Evolutionary conservation across 2,797 vertebrate species (phyloP), one percentile per base, ranked within the genome.

Genomic region (Mycteria americana): DNA sequence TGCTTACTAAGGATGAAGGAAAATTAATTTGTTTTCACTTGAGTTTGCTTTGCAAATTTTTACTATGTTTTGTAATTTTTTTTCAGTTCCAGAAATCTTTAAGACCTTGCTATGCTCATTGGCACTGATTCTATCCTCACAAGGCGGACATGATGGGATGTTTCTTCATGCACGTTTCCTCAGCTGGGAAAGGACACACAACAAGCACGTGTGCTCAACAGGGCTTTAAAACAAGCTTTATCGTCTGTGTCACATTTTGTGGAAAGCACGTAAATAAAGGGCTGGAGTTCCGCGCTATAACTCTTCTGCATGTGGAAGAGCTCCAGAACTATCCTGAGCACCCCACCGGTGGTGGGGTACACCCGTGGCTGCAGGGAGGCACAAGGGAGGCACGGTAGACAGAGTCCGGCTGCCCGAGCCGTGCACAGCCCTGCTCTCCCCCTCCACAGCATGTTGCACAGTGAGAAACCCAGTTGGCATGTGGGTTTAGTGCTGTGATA

Each of bases 401-500:
- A 64, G 22, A 59, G 31, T 23, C 18, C 8, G 2, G 59, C 45
- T 73, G 31, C 33, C 23, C 0, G 0, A 68, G 45, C 19, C 54
- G 24, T 6, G 13, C 9, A 8, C 27, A 56, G 45, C 11, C 18
- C 33, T 22, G 21, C 30, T 46, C 22, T 39, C 5, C 31, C 17
- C 6, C 31, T n/a, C 35, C 18, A 28, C 9, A 13, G 18, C 0
- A 0, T 11, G 21, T 13, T 46, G 28, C 23, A 35, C 15, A 41
- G 14, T 7, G 22, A 30, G 11, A 4, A 68, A 12, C 24, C 5
- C 51, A 37, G 25, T 0, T 22, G 48, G 37, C 12, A 15, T 14
- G 9, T 30, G 19, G 19, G 19, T 31, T 69, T 62, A 50, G 21
- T 65, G 37, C 70, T 76, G 43, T 2, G 2, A 6, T 15, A n/a